A percentile compares a stretch with the other conserved stretches of the same genome.
phyloP scores from a whole-genome alignment of 2,113 vertebrate species.

The Chauna torquata region DNA sequence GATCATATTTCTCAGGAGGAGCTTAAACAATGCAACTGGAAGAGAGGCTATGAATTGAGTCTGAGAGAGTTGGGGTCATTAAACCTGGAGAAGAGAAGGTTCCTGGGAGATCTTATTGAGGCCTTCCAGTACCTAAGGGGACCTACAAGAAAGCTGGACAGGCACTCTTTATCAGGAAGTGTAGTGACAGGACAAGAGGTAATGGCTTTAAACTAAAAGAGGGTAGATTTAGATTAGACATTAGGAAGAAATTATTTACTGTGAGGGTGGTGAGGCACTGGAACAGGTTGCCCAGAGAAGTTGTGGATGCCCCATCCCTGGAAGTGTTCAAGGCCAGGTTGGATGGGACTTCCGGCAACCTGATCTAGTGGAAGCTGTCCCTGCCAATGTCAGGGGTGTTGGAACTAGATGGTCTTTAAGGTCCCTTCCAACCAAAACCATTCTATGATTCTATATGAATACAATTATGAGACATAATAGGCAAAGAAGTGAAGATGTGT shows the following conservation, averaged over 20 bases:
- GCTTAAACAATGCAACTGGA: not conserved
- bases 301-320: not conserved
- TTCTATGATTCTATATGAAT: not conserved
- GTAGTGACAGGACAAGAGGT: not conserved
- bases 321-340: not conserved
- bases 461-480: not conserved
- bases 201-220: not conserved
- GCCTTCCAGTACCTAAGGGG: not conserved
- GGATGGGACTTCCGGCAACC: not conserved
- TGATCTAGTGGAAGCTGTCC: not conserved
- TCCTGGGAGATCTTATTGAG: not conserved
- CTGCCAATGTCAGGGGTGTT: not conserved
- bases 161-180: not conserved
- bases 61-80: not conserved
- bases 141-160: not conserved
- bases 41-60: not conserved
- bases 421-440: not conserved
- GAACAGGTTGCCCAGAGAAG: not conserved
- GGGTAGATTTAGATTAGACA: not conserved
- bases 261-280: not conserved
- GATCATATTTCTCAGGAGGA: not conserved
- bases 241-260: not conserved
- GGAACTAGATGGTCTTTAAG: not conserved
- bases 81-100: not conserved
- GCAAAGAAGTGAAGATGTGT: not conserved